Percentiles rank a stretch among this genome's conserved stretches.
Evolutionary conservation across 2,113 vertebrate species (phyloP).

Genomic region (Lasiurus borealis): DNA sequence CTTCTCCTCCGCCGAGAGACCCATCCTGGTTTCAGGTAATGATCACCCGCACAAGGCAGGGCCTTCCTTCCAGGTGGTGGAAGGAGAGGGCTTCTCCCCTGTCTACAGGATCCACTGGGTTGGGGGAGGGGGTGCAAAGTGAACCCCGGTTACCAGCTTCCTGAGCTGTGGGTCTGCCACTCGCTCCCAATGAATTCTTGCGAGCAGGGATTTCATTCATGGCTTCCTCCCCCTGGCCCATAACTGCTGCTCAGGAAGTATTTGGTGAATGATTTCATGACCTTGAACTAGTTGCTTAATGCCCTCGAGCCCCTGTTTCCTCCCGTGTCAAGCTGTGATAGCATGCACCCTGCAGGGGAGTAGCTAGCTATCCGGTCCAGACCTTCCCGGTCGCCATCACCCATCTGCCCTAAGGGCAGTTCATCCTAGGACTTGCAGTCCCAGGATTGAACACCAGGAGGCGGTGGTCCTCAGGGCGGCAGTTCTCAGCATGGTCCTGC

Average conservation of each 20-base stretch:
- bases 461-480: not conserved
- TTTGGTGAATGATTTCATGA: not conserved
- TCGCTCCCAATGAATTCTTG: not conserved
- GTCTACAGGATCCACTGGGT: not conserved
- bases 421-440: not conserved
- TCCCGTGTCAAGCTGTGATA: not conserved
- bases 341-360: fast-evolving
- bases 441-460: not conserved
- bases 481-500: not conserved
- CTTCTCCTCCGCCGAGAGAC: conserved; percentile 9
- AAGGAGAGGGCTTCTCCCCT: not conserved
- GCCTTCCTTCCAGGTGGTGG: not conserved
- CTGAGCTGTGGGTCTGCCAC: not conserved
- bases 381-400: too few species aligned
- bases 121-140: not conserved
- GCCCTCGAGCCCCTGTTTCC: not conserved
- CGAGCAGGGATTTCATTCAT: not conserved
- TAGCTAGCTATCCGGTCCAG: fast-evolving
- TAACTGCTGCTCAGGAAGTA: not conserved
- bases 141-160: not conserved
- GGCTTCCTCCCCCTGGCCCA: not conserved
- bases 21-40: conserved; percentile 66
- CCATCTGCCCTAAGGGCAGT: fast-evolving
- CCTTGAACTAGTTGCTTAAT: not conserved
- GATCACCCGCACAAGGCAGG: too few species aligned